These are phyloP conservation scores for Caenorhabditis wallacei DNA, from an alignment of 2,888 invertebrate species.

Conservation along the genomic window DNA sequence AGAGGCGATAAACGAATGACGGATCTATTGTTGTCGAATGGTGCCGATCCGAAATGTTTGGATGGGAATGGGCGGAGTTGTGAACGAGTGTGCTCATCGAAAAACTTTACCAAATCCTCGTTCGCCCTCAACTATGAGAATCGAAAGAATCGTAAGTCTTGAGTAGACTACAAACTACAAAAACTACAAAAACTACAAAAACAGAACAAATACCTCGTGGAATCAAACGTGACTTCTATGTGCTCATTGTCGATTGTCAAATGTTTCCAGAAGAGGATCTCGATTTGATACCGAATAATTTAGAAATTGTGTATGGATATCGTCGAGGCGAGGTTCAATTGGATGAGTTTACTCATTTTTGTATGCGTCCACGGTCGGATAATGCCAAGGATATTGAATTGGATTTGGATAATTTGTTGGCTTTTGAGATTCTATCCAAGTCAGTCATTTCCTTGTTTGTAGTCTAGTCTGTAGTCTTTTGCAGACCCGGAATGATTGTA, in stretches of 20 bases:
- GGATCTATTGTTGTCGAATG: not conserved
- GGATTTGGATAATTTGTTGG: conserved; percentile 23
- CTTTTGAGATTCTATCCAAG: conserved; percentile 20
- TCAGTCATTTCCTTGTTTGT: not conserved
- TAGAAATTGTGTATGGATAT: conserved; percentile 12
- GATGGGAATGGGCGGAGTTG: not conserved
- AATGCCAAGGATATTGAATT: not conserved
- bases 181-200: no score
- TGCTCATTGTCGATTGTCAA: conserved; percentile 11
- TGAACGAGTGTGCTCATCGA: not conserved
- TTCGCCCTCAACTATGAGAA: not conserved
- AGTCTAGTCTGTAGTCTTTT: not conserved
- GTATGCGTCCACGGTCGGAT: not conserved
- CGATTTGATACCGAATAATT: not conserved
- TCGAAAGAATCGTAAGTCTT: not conserved
- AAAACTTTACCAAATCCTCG: not conserved
- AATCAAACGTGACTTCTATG: conserved; percentile 33
- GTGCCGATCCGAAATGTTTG: conserved; percentile 4
- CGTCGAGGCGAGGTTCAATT: not conserved
- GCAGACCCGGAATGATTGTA: conserved; percentile 32
- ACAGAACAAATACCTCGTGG: not conserved
- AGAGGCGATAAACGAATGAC: not conserved
- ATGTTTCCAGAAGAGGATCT: not conserved
- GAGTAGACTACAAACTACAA: no score
- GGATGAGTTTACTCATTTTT: conserved; percentile 17